Evolutionary conservation across 2,797 vertebrate genomes (phyloP), one percentile per base, ranked within the genome.

Genomic region (Darevskia mixta): DNA sequence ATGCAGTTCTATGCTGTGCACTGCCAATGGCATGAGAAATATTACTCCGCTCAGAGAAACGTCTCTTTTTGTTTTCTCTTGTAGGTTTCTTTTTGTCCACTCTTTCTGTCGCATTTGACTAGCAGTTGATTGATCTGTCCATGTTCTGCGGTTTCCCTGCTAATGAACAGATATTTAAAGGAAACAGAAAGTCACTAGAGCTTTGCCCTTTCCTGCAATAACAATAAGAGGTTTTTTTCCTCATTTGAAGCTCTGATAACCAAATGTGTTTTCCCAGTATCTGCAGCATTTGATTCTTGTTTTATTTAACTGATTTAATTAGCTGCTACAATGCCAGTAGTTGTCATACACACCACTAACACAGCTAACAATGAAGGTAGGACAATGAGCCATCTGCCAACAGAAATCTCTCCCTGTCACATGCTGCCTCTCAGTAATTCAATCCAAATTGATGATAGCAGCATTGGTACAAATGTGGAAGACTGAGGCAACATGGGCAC

Each of bases 1-100:
- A 8, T 84, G 86, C 90, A 87, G 85, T 86, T 92, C 92, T 89
- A 58, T 35, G 35, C 4, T 85, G 67, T 88, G 72, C 82, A 92
- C 90, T 87, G 86, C 89, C 90, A 94, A 90, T 91, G 90, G 85
- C 79, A 82, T 88, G 86, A 89, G 90, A 84, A 88, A 80, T 79
- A 94, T 90, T 81, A 79, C 90, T 91, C 81, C 80, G 43, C 92
- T 95, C 87, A 32, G 64, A 71, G 89, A 82, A 69, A 75, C 41
- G 38, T n/a, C 49, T 84, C 29, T 67, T 86, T 89, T 82, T 15
- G 86, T 86, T 67, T 86, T 77, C 55, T 13, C 78, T 81, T 71
- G 9, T 32, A 83, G 23, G 83, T 77, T 73, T 71, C 41, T 90
- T 92, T 92, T 67, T 1, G 86, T 89, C 90, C 87, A 82, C 85